Conservation (phyloP, 2,888 invertebrate species). For the Biston betularia region DNA sequence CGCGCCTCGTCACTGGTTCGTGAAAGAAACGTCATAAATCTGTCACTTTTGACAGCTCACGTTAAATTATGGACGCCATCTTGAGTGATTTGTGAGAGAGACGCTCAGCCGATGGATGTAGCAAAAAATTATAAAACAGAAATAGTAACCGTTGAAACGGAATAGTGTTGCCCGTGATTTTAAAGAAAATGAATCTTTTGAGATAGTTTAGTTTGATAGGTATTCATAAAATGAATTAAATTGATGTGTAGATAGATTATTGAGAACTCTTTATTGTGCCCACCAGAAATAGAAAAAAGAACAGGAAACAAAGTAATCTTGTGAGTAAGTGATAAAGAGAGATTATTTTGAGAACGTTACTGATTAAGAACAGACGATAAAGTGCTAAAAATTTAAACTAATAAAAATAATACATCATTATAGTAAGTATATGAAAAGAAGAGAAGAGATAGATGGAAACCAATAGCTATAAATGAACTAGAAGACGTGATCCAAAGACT, state of each 20-base stretch:
- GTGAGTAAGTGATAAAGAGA: too few relatives aligned
- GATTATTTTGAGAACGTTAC: too few relatives aligned
- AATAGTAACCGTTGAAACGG: constrained; percentile 41
- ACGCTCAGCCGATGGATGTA: constrained; percentile 46
- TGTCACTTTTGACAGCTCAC: constrained; percentile 69
- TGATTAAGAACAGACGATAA: neutral
- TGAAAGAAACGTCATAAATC: constrained; percentile 79
- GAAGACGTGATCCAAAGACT: too few relatives aligned
- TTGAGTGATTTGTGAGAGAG: constrained; percentile 74
- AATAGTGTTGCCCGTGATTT: constrained; percentile 3
- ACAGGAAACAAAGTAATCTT: too few relatives aligned
- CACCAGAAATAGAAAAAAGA: too few relatives aligned
- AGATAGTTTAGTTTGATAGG: neutral
- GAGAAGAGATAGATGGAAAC: too few relatives aligned
- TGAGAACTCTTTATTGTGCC: too few relatives aligned
- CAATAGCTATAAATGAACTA: too few relatives aligned
- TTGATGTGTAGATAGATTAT: neutral
- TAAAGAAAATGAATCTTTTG: neutral
- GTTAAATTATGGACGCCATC: constrained; percentile 72
- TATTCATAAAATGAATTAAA: neutral
- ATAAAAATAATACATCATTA: too few relatives aligned
- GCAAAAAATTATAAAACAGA: constrained; percentile 50
- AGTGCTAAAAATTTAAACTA: too few relatives aligned
- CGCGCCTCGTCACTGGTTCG: constrained; percentile 59
- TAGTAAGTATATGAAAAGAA: too few relatives aligned